Conservation (phyloP, 2,113 vertebrate species). For the Amazona vittata region DNA sequence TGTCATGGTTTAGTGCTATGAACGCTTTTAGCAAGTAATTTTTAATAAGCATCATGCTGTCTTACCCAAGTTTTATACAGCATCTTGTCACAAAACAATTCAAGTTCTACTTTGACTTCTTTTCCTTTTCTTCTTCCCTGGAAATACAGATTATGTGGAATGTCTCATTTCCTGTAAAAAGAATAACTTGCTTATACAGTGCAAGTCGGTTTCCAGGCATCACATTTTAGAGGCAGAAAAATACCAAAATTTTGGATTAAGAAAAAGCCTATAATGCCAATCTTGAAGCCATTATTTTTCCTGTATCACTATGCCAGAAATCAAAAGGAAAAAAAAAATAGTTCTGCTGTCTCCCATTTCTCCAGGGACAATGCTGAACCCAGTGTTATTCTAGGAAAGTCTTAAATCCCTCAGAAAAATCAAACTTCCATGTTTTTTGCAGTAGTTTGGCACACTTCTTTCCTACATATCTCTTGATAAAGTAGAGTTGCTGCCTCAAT, state of each 20-base stretch:
- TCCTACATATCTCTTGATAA: neutral
- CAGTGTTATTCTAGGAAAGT: neutral
- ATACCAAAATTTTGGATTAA: neutral
- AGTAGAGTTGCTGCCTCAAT: neutral
- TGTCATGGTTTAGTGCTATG: neutral
- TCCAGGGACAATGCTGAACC: neutral
- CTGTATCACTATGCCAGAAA: neutral
- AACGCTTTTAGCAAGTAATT: neutral
- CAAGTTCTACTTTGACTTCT: neutral
- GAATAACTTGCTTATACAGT: neutral
- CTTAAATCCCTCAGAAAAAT: neutral
- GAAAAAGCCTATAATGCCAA: neutral
- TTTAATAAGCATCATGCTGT: neutral
- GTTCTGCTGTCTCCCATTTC: neutral
- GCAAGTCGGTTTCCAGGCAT: neutral
- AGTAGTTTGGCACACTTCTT: neutral
- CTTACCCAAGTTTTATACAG: neutral
- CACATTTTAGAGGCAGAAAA: neutral
- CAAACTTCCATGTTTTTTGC: neutral
- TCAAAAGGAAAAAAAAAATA: neutral
- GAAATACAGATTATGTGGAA: neutral
- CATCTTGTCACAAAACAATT: neutral
- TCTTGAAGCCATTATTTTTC: neutral
- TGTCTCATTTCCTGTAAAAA: neutral
- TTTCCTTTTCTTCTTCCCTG: neutral